Evolutionary conservation across 2,797 vertebrate species (phyloP).

Genomic region (Microcaecilia unicolor): DNA sequence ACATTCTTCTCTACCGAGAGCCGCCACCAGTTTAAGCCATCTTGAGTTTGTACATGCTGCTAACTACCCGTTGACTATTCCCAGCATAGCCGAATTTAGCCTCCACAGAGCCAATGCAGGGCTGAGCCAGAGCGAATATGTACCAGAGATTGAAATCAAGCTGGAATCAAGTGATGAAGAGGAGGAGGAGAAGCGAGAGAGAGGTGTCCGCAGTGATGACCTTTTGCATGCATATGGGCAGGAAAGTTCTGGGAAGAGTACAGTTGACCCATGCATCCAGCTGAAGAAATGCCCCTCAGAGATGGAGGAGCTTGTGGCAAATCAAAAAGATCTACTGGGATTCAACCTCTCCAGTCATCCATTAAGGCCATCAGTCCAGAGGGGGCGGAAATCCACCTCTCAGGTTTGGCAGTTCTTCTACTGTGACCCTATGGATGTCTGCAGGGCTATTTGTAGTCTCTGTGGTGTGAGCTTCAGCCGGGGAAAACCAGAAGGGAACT

Average conservation of each 20-base stretch:
- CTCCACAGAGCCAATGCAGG: too few species aligned
- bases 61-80: background rate
- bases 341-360: background rate
- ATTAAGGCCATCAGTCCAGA: too few species aligned
- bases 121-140: background rate
- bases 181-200: background rate
- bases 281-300: background rate
- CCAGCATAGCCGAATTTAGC: background rate
- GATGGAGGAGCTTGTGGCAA: background rate
- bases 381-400: background rate
- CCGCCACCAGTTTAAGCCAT: background rate
- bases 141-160: slow-evolving; percentile 5
- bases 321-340: background rate
- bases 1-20: background rate
- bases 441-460: background rate
- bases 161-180: slow-evolving; percentile 1
- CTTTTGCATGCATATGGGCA: too few species aligned
- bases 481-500: background rate
- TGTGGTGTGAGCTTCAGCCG: background rate
- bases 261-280: too few species aligned
- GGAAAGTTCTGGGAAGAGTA: background rate
- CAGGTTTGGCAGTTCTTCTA: slow-evolving; percentile 9
- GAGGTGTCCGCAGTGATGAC: too few species aligned
- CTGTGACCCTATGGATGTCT: background rate
- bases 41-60: background rate